Evolutionary conservation across 2,888 invertebrate species (phyloP).

Genomic region (Reticulitermes lucifugus): DNA sequence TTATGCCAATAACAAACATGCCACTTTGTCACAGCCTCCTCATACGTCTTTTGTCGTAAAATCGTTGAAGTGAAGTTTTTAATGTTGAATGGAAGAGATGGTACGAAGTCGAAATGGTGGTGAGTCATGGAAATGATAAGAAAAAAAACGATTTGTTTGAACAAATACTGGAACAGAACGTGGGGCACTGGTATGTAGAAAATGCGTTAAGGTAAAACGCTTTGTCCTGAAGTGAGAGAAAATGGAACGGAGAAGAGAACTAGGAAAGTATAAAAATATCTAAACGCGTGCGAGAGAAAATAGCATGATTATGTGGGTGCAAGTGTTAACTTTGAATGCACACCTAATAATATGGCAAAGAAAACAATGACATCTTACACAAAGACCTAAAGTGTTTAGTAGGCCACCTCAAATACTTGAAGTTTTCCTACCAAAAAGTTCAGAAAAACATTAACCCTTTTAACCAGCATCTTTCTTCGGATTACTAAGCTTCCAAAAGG

Average conservation of each 20-base stretch:
- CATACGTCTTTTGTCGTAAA: background rate
- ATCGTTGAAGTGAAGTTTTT: no score
- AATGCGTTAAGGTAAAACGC: constrained; percentile 21
- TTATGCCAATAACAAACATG: no score
- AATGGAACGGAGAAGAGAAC: background rate
- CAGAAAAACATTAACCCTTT: background rate
- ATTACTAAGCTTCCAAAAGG: background rate
- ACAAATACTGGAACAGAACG: constrained; percentile 18
- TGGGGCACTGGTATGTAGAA: constrained; percentile 25
- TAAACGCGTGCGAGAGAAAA: background rate
- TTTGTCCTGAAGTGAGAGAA: background rate
- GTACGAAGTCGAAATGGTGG: background rate
- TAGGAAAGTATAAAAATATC: background rate
- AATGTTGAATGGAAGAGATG: background rate
- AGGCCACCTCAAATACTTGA: background rate
- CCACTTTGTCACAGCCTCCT: background rate
- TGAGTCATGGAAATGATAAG: background rate
- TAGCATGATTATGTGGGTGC: background rate
- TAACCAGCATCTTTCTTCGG: background rate
- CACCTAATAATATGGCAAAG: background rate
- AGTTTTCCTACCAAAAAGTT: background rate
- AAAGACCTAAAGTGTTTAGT: background rate
- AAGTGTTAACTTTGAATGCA: background rate
- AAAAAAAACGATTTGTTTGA: constrained; percentile 1
- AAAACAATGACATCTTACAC: background rate